Base-by-base conservation (phyloP, 2,113 vertebrate species). In the Pomatostomus ruficeps region DNA sequence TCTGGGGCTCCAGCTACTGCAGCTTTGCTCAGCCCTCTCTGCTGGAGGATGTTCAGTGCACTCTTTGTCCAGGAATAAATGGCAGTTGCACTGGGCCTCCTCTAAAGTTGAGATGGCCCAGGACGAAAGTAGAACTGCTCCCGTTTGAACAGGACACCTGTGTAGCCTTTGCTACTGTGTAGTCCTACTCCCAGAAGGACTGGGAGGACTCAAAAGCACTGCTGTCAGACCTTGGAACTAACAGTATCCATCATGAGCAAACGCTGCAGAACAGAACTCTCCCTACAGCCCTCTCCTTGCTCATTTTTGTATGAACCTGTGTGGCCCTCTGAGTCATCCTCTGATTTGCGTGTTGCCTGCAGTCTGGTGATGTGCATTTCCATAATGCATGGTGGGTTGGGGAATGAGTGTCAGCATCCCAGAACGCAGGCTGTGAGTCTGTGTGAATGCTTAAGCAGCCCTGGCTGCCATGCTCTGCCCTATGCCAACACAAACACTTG, bases 401-500 rank as follows among this genome's bases (percentile, higher is more conserved):
- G 57, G 78, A 52, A 23, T 31, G 54, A 70, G 70, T 93, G 88
- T 85, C 88, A 73, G 78, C 90, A 80, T 35, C 78, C 74, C 58
- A 9, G 77, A 66, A 8, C 2, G 8, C n/a, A 8, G 85, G 67
- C 94, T 62, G 14, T 6, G 68, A 70, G 73, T 59, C 91, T 68
- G 17, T 40, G 3, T 14, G 78, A 85, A 33, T 63, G 71, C 58
- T 79, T 72, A 16, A 88, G 55, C 85, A 93, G 82, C 71, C 38
- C 59, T 77, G 92, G 79, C 94, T 90, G 94, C 88, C 5, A 2
- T 0, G 0, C 67, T 82, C 38, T 85, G 82, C 67, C 62, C 63
- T 58, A 38, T 66, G 95, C 96, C 96, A 96, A 71, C 42, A 46
- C 79, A 96, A 97, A 95, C 95, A 95, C 92, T 85, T 80, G 67